Evolutionary conservation across 2,888 invertebrate species (phyloP).

Genomic region (Isoperla grammatica): DNA sequence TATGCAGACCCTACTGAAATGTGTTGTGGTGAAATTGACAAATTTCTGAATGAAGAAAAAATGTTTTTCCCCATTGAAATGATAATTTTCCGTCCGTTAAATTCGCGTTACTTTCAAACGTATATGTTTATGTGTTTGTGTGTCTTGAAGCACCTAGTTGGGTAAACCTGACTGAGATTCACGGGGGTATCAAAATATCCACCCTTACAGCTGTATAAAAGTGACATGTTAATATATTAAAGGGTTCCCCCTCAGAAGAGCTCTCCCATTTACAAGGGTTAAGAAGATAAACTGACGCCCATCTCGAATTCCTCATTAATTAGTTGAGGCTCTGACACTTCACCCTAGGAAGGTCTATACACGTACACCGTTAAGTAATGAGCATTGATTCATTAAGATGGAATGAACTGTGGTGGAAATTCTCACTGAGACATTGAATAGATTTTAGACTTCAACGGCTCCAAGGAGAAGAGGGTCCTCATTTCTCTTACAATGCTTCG

Average conservation of each 20-base stretch:
- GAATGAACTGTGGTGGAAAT: constrained; percentile 11
- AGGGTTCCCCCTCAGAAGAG: not conserved
- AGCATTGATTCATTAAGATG: constrained; percentile 10
- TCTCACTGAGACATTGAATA: not conserved
- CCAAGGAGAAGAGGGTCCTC: too few relatives aligned
- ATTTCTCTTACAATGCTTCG: too few relatives aligned
- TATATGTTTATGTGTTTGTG: too few relatives aligned
- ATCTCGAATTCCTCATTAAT: constrained; percentile 8
- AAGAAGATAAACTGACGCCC: not conserved
- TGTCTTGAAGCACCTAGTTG: too few relatives aligned
- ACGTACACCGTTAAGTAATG: constrained; percentile 9
- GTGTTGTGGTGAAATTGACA: constrained; percentile 8
- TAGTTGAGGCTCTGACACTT: constrained; percentile 6
- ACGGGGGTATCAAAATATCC: not conserved
- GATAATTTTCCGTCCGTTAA: not conserved
- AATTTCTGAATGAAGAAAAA: constrained; percentile 9
- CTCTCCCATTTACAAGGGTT: constrained; percentile 1
- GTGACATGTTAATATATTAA: constrained; percentile 9
- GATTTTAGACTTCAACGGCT: constrained; percentile 6
- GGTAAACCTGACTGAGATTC: not conserved
- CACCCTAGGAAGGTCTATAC: not conserved
- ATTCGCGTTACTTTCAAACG: too few relatives aligned
- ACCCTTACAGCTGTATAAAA: not conserved
- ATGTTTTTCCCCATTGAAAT: constrained; percentile 5
- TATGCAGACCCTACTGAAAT: constrained; percentile 9